Evolutionary conservation across 1,140 invertebrate species (phyloP), one percentile per base, ranked within the genome.

Genomic region (Chrysoperla carnea): DNA sequence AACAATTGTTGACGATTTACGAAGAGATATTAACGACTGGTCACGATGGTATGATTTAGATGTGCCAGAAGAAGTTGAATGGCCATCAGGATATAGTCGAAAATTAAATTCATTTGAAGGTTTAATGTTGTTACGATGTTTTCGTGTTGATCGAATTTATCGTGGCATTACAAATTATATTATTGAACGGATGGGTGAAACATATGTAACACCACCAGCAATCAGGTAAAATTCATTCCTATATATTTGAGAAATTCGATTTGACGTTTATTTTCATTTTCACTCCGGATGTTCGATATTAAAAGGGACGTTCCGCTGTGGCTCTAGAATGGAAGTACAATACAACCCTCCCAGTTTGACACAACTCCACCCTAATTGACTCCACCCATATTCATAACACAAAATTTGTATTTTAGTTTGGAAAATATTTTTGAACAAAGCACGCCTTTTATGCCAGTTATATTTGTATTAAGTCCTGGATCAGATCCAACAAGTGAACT

Each of bases 381-480:
- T n/a, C n/a, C n/a, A n/a, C n/a, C n/a, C n/a, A n/a, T n/a, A n/a
- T n/a, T n/a, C n/a, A n/a, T n/a, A n/a, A n/a, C n/a, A n/a, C n/a
- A n/a, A n/a, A n/a, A n/a, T n/a, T 43, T 47, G 29, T 43, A 42
- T 52, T 53, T 12, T 41, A 82, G 79, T 52, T 76, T 88, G 43
- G 76, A 86, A 45, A 69, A 70, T 46, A 85, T 92, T 45, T 88
- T 72, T 53, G 78, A 87, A 42, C 84, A 90, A 57, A 87, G 82
- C 44, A 75, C 74, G 0, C 70, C 81, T 1, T 69, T 59, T 6
- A 87, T 78, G 44, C 86, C 88, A 0, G 79, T 91, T 11, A 76
- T 90, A 37, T 90, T 94, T 55, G 83, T 92, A 43, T 63, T 91
- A 15, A 88, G 83, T 53, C 81, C 85, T 8, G 86, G 86, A 0